Percentiles rank a stretch among this genome's conserved stretches.
phyloP scores from a whole-genome alignment of 2,113 vertebrate species.

The Vireo altiloquus region DNA sequence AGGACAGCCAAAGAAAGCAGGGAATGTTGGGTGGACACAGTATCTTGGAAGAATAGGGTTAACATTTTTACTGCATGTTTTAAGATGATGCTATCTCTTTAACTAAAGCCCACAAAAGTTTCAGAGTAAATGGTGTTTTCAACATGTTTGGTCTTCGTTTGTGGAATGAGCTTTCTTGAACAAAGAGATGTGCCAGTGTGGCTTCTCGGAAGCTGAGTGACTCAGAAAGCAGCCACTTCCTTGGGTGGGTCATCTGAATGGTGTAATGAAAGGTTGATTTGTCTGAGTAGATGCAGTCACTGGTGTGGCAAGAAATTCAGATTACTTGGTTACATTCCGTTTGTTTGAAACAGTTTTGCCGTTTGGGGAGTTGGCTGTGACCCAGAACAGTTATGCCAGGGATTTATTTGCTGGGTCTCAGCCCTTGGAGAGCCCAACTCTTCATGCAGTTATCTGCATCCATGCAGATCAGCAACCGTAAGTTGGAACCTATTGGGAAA shows the following conservation, averaged over 20 bases:
- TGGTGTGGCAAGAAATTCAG: background rate
- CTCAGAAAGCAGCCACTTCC: slow-evolving; percentile 24
- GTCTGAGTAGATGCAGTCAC: background rate
- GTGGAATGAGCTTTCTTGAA: background rate
- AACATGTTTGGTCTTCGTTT: background rate
- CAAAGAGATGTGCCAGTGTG: background rate
- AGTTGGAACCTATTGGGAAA: background rate
- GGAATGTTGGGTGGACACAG: background rate
- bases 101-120: background rate
- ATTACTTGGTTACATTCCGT: background rate
- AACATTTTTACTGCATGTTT: background rate
- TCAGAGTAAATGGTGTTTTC: background rate
- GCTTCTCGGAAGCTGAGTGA: slow-evolving; percentile 17
- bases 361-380: background rate
- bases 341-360: background rate
- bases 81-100: background rate
- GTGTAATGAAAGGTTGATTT: background rate
- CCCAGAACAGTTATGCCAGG: background rate
- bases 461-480: accelerated
- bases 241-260: background rate
- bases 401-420: background rate
- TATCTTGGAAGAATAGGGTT: background rate
- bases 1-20: background rate
- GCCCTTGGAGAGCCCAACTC: background rate
- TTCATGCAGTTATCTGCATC: background rate